Percentiles rank a stretch among this genome's conserved stretches.
These are phyloP conservation scores for Proteles cristata DNA, from an alignment of 2,113 vertebrate genomes.

Conservation along the genomic window DNA sequence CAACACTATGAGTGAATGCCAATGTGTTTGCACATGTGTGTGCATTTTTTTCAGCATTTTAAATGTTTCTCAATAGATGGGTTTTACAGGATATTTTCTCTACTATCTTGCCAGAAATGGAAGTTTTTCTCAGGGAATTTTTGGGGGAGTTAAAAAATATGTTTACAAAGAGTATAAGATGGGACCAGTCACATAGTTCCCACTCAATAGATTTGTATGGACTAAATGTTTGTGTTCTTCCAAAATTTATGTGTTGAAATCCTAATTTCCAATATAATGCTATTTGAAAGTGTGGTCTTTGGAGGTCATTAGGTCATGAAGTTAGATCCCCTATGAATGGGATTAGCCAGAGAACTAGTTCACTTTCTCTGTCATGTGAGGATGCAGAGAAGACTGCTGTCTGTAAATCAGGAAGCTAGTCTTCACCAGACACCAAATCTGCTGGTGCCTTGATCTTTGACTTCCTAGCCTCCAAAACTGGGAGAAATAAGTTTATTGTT, in stretches of 20 bases:
- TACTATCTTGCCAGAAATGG: neutral
- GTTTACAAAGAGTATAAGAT: neutral
- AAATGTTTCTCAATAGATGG: neutral
- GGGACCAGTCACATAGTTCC: neutral
- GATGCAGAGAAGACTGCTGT: neutral
- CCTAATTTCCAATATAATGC: neutral
- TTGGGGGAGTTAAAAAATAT: neutral
- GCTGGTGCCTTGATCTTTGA: neutral
- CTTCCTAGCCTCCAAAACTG: neutral
- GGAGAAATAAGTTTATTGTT: neutral
- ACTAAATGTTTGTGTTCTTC: neutral
- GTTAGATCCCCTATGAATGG: neutral
- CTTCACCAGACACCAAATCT: too few species aligned
- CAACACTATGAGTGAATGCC: neutral
- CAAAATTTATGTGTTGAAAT: neutral
- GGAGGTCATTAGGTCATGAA: neutral
- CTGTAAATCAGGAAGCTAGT: neutral
- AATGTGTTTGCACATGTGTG: neutral
- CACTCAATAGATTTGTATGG: neutral
- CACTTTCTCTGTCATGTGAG: neutral
- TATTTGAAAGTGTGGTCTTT: neutral
- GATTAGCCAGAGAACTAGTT: neutral
- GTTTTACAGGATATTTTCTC: neutral
- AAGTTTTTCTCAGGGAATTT: neutral
- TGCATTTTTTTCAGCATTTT: neutral